These are phyloP conservation scores for Lycophotia porphyrea DNA, from an alignment of 2,888 invertebrate genomes.

Conservation along the genomic window DNA sequence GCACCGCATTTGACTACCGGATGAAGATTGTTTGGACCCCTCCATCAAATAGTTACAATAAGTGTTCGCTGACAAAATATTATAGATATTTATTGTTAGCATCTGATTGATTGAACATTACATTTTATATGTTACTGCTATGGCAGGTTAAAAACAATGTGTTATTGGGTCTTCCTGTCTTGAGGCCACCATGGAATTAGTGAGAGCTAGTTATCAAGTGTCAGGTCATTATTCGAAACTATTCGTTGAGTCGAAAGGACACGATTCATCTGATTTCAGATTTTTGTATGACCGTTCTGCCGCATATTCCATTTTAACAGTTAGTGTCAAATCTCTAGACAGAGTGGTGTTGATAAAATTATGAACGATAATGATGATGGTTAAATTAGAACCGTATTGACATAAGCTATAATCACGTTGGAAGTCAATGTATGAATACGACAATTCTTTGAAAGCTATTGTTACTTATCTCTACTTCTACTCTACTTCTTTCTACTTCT, in stretches of 20 bases:
- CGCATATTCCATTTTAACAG: background rate
- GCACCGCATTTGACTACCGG: constrained; percentile 58
- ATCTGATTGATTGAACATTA: constrained; percentile 63
- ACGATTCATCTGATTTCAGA: background rate
- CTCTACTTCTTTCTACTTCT: no score
- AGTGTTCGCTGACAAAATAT: constrained; percentile 85
- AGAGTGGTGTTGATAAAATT: background rate
- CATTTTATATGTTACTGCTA: constrained; percentile 30
- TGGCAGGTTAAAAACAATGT: constrained; percentile 24
- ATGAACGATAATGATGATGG: background rate
- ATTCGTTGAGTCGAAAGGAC: no score
- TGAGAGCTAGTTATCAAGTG: background rate
- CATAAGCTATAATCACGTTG: no score
- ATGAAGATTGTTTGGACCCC: constrained; percentile 70
- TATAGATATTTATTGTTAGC: constrained; percentile 70
- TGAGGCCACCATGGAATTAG: background rate
- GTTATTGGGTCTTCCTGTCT: constrained; percentile 13
- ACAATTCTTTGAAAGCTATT: no score
- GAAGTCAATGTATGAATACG: background rate
- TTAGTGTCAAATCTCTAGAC: background rate
- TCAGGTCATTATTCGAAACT: background rate
- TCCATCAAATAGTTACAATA: constrained; percentile 77
- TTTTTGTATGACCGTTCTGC: background rate
- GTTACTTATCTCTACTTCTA: no score
- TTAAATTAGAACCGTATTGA: background rate